Base-by-base conservation (phyloP, 2,113 vertebrate species). In the Seriola dumerili region DNA sequence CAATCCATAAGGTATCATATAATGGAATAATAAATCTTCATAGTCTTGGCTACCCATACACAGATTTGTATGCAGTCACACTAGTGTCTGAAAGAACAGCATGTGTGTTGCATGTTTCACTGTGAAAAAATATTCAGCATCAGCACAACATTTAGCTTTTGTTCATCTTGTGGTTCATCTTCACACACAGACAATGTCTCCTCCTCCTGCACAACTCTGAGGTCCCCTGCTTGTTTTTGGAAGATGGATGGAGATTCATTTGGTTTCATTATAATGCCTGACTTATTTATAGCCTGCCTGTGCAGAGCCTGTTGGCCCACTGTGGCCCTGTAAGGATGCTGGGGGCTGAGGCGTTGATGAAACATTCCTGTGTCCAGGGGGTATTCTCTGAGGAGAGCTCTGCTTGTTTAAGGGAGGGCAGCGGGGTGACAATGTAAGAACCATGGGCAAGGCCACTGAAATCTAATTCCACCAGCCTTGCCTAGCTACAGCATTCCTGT, bases 161-260 rank as follows among this genome's bases (percentile, higher is more conserved):
- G 75, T 52, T 79, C 36, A 29, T 87, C 64, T 44, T 58, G 57
- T 48, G 34, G 63, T 78, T 85, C 36, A 10, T 86, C 79, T 83
- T 77, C 42, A 72, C 81, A 76, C 40, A 34, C 46, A 25, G 63
- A 54, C 78, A 70, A 42, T 83, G 78, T 68, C 55, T 91, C 70
- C 57, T 78, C 68, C 29, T 82, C 66, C 71, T 69, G 76, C 75
- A 71, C 61, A 88, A 80, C 69, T 83, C 88, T 29, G 40, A 77
- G 85, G 87, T 89, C 84, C 81, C 74, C 46, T 65, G 81, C 91
- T 93, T 91, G 89, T 94, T 95, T 92, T 88, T 70, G 85, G 87
- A 94, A 93, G 94, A 93, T 93, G 86, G 92, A 94, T 94, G 89
- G 91, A 91, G 86, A 92, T 91, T 90, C 87, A 93, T 94, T 89